Evolutionary conservation across 1,140 invertebrate genomes (phyloP).

Genomic region (Panagrolaimus sp.): DNA sequence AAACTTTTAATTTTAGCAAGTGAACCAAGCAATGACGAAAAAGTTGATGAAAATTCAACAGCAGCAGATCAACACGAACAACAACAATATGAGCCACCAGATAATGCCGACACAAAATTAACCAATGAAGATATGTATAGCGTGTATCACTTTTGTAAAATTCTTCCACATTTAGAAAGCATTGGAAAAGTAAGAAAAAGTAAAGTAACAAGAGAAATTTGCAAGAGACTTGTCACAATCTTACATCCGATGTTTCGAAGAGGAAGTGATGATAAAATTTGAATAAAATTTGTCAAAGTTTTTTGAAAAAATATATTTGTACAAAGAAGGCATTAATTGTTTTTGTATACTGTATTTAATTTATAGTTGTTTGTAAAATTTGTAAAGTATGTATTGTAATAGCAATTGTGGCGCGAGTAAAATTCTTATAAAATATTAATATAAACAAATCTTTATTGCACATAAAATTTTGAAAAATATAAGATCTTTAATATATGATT

Average conservation of each 20-base stretch:
- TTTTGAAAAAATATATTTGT: no score
- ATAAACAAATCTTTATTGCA: no score
- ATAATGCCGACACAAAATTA: background rate
- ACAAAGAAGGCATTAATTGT: no score
- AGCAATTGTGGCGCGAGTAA: no score
- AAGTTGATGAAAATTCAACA: background rate
- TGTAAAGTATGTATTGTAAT: no score
- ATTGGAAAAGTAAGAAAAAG: background rate
- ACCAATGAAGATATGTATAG: background rate
- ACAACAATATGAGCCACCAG: no score
- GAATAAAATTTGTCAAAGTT: background rate
- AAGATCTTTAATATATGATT: no score
- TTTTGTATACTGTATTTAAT: no score
- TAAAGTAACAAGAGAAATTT: background rate
- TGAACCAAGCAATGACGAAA: background rate
- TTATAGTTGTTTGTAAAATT: no score
- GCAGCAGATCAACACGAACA: background rate
- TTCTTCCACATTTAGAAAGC: background rate
- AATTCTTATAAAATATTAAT: no score
- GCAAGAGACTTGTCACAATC: background rate
- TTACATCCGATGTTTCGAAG: slow-evolving; percentile 1
- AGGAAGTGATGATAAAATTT: slow-evolving; percentile 7
- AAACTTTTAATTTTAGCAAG: background rate
- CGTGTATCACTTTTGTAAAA: background rate
- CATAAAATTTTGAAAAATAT: no score